Percentiles rank a stretch among this genome's conserved stretches.
These are phyloP conservation scores for Idaea aversata DNA, from an alignment of 2,888 invertebrate genomes.

Conservation along the genomic window DNA sequence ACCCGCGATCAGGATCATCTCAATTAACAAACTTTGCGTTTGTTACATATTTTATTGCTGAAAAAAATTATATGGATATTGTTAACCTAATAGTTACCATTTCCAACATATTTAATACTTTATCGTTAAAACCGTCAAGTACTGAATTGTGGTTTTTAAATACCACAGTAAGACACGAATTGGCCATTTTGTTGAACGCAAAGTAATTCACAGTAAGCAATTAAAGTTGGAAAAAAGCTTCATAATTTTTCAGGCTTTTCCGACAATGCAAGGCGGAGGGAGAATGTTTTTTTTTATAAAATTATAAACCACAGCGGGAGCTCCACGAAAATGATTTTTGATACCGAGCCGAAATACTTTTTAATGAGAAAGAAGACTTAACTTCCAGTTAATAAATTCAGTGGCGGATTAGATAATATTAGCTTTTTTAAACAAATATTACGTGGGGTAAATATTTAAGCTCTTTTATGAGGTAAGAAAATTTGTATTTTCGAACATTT, in stretches of 20 bases:
- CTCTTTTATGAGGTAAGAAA: background rate
- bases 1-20: too few relatives aligned
- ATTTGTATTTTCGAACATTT: background rate
- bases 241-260: slow-evolving; percentile 45
- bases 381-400: background rate
- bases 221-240: slow-evolving; percentile 37
- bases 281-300: slow-evolving; percentile 37
- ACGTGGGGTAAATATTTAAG: background rate
- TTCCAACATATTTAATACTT: too few relatives aligned
- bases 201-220: slow-evolving; percentile 45
- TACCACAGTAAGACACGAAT: slow-evolving; percentile 10
- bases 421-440: background rate
- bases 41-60: too few relatives aligned
- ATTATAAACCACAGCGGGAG: slow-evolving; percentile 29
- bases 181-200: slow-evolving; percentile 33
- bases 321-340: slow-evolving; percentile 14
- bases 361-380: slow-evolving; percentile 21
- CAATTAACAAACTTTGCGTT: too few relatives aligned
- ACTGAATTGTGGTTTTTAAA: too few relatives aligned
- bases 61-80: too few relatives aligned
- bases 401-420: slow-evolving; percentile 1
- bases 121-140: too few relatives aligned
- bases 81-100: too few relatives aligned
- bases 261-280: slow-evolving; percentile 42
- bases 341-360: slow-evolving; percentile 20